Base-by-base conservation (phyloP, 1,140 invertebrate species). In the Heterodera schachtii region DNA sequence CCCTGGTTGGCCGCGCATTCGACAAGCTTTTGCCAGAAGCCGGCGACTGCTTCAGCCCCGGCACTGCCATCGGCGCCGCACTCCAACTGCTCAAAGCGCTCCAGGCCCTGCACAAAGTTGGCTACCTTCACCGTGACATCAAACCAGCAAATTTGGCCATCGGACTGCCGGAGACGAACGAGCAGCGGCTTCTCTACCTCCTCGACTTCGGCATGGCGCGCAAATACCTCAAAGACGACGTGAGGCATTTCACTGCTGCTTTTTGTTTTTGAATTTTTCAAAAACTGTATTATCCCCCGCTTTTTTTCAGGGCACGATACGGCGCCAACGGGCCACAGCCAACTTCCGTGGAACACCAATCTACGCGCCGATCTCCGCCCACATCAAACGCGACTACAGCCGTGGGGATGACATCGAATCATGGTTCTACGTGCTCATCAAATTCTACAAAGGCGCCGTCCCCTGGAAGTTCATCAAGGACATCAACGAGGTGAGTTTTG, bases 331-430 rank as follows among this genome's bases (percentile, higher is more conserved):
- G 19, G 67, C 71, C 13, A 21, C 75, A 57, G 81, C 85, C 2
- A 84, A 87, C 3, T 88, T 88, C 77, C 87, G 87, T 21, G 87
- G 87, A 8, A 88, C 87, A 9, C 80, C 86, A 8, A 83, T 84
- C 16, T 88, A 88, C 73, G 87, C 87, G 13, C 84, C 87, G n/a
- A 78, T 87, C 11, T 77, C 81, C 2, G 84, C 82, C n/a, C 86
- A 88, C 71, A 84, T 83, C 49, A 78, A 82, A 57, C 75, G 86
- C 19, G 86, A 87, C 71, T 81, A 73, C 43, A 79, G 71, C 21
- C 82, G 85, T 19, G 81, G 81, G 47, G 83, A 82, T 66, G 86
- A 86, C 73, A 52, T 85, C n/a, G 82, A 82, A 49, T 77, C 79
- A 1, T 86, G 87, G 84, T 16, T 86, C 9, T 84, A 84, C 73